Conservation (phyloP, 1,140 invertebrate genomes). For the Magallana angulata region DNA sequence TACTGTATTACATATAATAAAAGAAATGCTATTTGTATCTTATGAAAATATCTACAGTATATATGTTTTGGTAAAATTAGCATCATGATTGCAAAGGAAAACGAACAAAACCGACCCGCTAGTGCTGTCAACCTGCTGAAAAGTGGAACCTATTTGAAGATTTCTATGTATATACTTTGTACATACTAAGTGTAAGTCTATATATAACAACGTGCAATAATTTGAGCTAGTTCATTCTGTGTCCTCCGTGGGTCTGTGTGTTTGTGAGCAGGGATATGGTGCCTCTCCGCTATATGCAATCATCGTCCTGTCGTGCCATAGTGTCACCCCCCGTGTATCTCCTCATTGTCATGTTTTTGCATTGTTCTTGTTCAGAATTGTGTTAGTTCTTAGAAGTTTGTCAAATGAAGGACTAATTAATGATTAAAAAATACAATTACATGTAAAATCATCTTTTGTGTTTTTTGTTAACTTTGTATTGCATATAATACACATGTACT, state of each 20-base stretch:
- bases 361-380: neutral
- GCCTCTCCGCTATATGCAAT: conserved; percentile 16
- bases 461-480: no score
- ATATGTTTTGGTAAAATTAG: neutral
- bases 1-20: neutral
- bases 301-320: conserved; percentile 17
- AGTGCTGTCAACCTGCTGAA: neutral
- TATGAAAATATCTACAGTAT: no score
- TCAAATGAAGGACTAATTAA: conserved; percentile 28
- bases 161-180: neutral
- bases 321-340: neutral
- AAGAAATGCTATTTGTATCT: no score
- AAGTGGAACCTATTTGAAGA: neutral
- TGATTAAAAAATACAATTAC: neutral
- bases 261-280: conserved; percentile 5
- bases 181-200: conserved; percentile 4
- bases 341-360: neutral
- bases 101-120: neutral
- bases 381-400: conserved; percentile 17
- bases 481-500: no score
- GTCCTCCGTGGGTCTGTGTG: neutral
- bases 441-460: no score
- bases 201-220: conserved; percentile 11
- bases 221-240: conserved; percentile 25
- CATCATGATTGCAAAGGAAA: neutral